Base-by-base conservation (phyloP, 2,888 invertebrate species). In the Dicyrtomina minuta region DNA sequence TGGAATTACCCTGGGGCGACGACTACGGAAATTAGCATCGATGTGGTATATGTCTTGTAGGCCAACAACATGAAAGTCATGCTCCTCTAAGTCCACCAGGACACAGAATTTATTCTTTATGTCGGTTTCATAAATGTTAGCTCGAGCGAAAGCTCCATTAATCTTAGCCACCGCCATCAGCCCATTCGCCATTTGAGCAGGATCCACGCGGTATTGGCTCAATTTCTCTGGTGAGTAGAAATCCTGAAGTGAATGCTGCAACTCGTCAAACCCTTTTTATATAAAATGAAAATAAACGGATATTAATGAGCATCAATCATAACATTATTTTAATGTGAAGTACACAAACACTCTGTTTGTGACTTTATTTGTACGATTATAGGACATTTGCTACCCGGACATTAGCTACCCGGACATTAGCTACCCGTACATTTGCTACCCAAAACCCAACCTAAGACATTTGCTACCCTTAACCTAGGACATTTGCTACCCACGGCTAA, bases 71-170 rank as follows among this genome's bases (percentile, higher is more conserved):
- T 20, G 15, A n/a, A 65, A 53, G 1, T 65, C 65, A 39, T 65
- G 65, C 5, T 65, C 65, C 17, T 65, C 53, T 39, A 65, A 24
- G 15, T 53, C 41, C 24, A 49, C 24, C 8, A 51, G 17, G 10
- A 46, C 10, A 46, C 55, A 65, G 12, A 26, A 17, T 2, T 27
- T 6, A 20, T 33, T 46, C 20, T 65, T n/a, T 33, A 33, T 8
- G 2, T 65, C 55, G 1, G 22, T 1, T 15, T 53, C 53, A 26
- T 53, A 68, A 22, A 68, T 55, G 24, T 49, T 60, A 15, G 53
- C 51, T 20, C 68, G 43, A 8, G 27, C 39, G 20, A 68, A 61
- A 2, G 26, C 12, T 33, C 33, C 33, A 3, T 33, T 8, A 33
- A n/a, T n/a, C n/a, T n/a, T n/a, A 20, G 27, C 55, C n/a, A 59